Percentiles rank a stretch among this genome's conserved stretches.
Evolutionary conservation across 2,113 vertebrate genomes (phyloP).

Genomic region (Hyla sarda): DNA sequence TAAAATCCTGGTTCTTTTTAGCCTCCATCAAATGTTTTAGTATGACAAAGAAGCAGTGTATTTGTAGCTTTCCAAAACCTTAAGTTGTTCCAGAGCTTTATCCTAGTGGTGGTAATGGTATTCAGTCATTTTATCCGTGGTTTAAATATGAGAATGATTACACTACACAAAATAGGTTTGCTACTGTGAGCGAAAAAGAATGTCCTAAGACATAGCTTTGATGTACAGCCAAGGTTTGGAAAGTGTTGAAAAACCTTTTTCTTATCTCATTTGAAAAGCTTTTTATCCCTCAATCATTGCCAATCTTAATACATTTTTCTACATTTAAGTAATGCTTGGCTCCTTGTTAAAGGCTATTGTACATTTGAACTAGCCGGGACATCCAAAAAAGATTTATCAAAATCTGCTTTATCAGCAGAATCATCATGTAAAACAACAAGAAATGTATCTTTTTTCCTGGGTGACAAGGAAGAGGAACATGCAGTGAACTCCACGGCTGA

Average conservation of each 20-base stretch:
- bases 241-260: constrained; percentile 24
- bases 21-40: not conserved
- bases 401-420: constrained; percentile 2
- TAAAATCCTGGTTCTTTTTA: not conserved
- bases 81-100: not conserved
- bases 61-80: not conserved
- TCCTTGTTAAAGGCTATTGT: not conserved
- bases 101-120: not conserved
- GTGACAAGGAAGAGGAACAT: not conserved
- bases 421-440: not conserved
- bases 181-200: constrained; percentile 30
- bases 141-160: constrained; percentile 4
- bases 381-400: not conserved
- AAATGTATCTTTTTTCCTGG: not conserved
- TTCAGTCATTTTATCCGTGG: not conserved
- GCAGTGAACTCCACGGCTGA: not conserved
- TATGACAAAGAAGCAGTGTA: not conserved
- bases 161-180: constrained; percentile 23
- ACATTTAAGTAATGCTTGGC: constrained; percentile 37
- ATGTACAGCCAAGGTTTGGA: constrained; percentile 21
- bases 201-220: not conserved
- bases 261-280: constrained; percentile 39
- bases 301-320: constrained; percentile 42
- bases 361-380: not conserved
- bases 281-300: constrained; percentile 4